Evolutionary conservation across 2,113 vertebrate species (phyloP).

Genomic region (Willisornis vidua): DNA sequence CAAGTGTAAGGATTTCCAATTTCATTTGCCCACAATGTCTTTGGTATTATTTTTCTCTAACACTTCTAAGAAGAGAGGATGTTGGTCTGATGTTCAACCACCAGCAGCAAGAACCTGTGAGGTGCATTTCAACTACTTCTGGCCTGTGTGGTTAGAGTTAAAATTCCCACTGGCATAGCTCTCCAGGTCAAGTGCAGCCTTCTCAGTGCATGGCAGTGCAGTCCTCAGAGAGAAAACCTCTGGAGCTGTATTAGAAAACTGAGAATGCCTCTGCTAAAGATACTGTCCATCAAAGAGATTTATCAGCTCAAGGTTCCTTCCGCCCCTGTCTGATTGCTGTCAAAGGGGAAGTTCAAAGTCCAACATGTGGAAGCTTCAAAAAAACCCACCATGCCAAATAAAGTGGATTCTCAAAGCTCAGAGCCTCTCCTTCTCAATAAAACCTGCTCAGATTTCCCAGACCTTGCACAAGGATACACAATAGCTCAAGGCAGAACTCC

Average conservation of each 20-base stretch:
- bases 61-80: neutral
- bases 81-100: neutral
- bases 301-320: constrained; percentile 28
- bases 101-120: neutral
- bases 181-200: neutral
- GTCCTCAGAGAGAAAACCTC: neutral
- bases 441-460: neutral
- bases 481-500: constrained; percentile 35
- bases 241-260: neutral
- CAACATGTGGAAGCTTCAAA: neutral
- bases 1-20: neutral
- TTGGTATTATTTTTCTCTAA: neutral
- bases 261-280: neutral
- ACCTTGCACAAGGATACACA: neutral
- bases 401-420: neutral
- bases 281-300: constrained; percentile 21
- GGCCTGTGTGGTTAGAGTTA: neutral
- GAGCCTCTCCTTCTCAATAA: neutral
- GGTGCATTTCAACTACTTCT: neutral
- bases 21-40: neutral
- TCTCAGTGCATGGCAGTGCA: neutral
- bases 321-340: constrained; percentile 3
- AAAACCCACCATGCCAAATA: neutral
- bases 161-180: neutral
- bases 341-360: constrained; percentile 19